These are phyloP conservation scores for Phaethon lepturus DNA, from an alignment of 2,113 vertebrate species.

Conservation along the genomic window DNA sequence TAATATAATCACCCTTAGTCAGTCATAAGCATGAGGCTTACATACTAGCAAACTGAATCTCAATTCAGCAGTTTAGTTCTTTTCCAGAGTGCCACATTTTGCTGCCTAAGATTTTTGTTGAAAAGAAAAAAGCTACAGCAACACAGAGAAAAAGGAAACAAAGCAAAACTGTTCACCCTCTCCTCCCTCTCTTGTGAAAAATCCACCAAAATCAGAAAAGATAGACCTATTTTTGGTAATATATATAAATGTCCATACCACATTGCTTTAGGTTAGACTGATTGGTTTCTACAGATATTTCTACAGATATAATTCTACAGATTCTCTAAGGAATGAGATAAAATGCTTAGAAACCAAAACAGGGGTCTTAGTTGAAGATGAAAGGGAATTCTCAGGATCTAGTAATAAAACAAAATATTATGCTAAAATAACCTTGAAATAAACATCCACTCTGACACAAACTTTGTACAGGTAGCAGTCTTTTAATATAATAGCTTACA, in stretches of 20 bases:
- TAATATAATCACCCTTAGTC: not conserved
- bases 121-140: not conserved
- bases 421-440: not conserved
- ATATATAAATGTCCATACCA: not conserved
- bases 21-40: not conserved
- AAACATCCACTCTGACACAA: not conserved
- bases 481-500: not conserved
- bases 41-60: not conserved
- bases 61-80: not conserved
- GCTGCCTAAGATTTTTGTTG: not conserved
- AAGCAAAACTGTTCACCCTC: not conserved
- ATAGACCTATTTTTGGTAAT: not conserved
- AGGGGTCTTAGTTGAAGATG: not conserved
- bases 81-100: not conserved
- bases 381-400: not conserved
- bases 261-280: not conserved
- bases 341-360: not conserved
- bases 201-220: not conserved
- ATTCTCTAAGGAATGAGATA: not conserved
- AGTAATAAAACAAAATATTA: not conserved
- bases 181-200: not conserved
- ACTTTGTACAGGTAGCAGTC: rapidly evolving
- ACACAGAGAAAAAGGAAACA: not conserved
- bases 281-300: not conserved
- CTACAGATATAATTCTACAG: not conserved